Conservation (phyloP, 2,797 vertebrate species). For the Galaxias olidus region DNA sequence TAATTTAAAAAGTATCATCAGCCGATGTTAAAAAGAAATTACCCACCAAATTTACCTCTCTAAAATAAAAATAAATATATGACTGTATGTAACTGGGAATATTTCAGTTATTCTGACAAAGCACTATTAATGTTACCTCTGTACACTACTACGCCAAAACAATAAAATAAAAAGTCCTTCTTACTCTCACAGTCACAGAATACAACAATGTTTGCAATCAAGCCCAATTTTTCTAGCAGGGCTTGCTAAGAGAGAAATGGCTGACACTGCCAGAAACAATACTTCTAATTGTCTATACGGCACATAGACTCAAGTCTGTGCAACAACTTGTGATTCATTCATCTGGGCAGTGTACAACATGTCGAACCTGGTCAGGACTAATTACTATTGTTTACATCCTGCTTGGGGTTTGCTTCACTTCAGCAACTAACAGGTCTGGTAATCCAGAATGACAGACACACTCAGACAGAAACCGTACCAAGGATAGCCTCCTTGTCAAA, state of each 20-base stretch:
- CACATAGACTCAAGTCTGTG: constrained; percentile 35
- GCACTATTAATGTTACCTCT: too few species aligned
- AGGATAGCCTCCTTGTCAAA: neutral
- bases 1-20: too few species aligned
- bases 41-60: too few species aligned
- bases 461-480: neutral
- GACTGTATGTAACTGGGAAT: too few species aligned
- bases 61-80: too few species aligned
- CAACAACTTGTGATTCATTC: constrained; percentile 33
- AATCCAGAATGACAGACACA: constrained; percentile 29
- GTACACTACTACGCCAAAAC: too few species aligned
- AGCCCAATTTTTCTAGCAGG: constrained; percentile 8
- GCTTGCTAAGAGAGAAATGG: constrained; percentile 33
- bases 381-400: constrained; percentile 57
- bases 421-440: constrained; percentile 25
- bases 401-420: constrained; percentile 24
- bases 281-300: constrained; percentile 40
- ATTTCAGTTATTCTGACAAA: too few species aligned
- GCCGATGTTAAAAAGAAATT: too few species aligned
- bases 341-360: constrained; percentile 45
- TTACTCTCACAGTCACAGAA: neutral
- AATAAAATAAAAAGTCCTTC: too few species aligned
- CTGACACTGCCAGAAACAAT: constrained; percentile 33
- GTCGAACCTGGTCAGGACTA: constrained; percentile 51
- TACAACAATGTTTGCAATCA: too few species aligned